Evolutionary conservation across 2,888 invertebrate genomes (phyloP).

Genomic region (Sphaerophoria rueppellii): DNA sequence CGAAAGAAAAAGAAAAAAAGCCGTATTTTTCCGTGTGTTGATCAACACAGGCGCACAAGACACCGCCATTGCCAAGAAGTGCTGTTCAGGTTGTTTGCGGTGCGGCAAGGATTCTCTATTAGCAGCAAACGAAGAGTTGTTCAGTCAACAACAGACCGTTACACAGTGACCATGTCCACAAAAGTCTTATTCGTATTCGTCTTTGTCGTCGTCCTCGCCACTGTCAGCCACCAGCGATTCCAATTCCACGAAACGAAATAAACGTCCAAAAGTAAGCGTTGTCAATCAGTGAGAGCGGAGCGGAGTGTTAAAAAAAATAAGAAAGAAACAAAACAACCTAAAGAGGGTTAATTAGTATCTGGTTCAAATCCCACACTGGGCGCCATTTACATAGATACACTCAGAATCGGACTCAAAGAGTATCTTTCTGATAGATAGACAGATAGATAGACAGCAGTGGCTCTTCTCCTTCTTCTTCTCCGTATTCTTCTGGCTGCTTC

Average conservation of each 20-base stretch:
- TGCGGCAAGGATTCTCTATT: conserved; percentile 55
- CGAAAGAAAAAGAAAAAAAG: conserved; percentile 10
- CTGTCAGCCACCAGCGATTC: conserved; percentile 2
- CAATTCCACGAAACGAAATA: conserved; percentile 43
- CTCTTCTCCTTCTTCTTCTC: conserved; percentile 67
- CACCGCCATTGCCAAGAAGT: conserved; percentile 66
- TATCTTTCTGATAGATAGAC: conserved; percentile 63
- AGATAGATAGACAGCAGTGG: conserved; percentile 63
- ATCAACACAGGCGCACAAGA: conserved; percentile 54
- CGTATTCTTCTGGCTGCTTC: too few relatives aligned
- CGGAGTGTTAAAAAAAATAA: conserved; percentile 22
- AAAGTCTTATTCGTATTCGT: conserved; percentile 66
- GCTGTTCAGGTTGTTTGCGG: conserved; percentile 46
- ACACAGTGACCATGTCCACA: conserved; percentile 78
- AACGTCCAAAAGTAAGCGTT: neutral
- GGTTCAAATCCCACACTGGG: conserved; percentile 66
- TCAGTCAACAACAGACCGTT: conserved; percentile 80
- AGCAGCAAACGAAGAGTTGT: conserved; percentile 61
- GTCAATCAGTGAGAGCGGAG: conserved; percentile 51
- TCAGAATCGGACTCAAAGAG: conserved; percentile 28
- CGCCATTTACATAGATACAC: conserved; percentile 56
- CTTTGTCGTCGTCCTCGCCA: conserved; percentile 41
- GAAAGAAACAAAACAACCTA: conserved; percentile 24
- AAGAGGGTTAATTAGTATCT: conserved; percentile 70
- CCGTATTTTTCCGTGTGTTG: conserved; percentile 43